Evolutionary conservation across 2,797 vertebrate species (phyloP).

Genomic region (Urosaurus nigricauda): DNA sequence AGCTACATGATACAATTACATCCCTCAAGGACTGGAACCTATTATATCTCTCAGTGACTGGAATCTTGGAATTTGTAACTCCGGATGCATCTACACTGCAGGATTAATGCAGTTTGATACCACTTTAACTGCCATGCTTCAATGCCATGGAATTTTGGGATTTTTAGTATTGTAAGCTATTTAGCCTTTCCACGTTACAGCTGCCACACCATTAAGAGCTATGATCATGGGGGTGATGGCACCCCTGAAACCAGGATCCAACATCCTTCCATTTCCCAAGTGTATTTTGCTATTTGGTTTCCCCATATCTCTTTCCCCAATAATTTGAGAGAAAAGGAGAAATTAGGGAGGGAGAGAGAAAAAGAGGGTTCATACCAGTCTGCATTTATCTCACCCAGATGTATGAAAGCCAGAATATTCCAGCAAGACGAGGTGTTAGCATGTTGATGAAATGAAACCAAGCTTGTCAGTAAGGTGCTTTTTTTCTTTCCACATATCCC

Average conservation of each 20-base stretch:
- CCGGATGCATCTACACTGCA: too few relatives aligned
- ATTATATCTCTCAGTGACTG: too few relatives aligned
- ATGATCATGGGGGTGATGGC: too few relatives aligned
- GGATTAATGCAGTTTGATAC: too few relatives aligned
- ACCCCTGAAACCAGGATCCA: background rate
- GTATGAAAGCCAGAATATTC: constrained; percentile 1
- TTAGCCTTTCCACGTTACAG: background rate
- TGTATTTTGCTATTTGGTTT: background rate
- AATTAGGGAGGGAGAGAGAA: background rate
- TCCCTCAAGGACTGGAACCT: too few relatives aligned
- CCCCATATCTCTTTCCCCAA: background rate
- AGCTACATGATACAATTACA: too few relatives aligned
- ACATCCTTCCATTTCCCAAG: background rate
- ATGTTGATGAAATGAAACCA: background rate
- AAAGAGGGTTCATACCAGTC: background rate
- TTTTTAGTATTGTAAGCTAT: too few relatives aligned
- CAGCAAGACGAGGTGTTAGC: constrained; percentile 7
- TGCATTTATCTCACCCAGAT: background rate
- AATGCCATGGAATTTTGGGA: too few relatives aligned
- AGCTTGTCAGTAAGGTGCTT: constrained; percentile 16
- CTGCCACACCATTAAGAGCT: background rate
- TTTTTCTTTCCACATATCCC: background rate
- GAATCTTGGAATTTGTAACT: too few relatives aligned
- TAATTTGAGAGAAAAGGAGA: background rate
- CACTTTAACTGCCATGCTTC: too few relatives aligned